A percentile compares a stretch with the other conserved stretches of the same genome.
phyloP scores from a whole-genome alignment of 1,140 invertebrate genomes.

The Pseudomyrmex dendroicus region DNA sequence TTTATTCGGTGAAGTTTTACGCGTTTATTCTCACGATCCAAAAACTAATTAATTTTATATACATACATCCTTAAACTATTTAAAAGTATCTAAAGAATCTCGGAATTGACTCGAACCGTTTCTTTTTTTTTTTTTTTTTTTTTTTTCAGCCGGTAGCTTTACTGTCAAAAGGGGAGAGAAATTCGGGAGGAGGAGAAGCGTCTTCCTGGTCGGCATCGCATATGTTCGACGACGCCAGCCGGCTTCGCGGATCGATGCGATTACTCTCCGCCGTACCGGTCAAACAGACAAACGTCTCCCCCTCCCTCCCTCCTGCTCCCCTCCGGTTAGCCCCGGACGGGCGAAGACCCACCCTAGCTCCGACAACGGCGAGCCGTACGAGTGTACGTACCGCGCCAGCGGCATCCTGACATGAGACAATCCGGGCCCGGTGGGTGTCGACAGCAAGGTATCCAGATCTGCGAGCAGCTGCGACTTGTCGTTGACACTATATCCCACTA shows the following conservation, averaged over 20 bases:
- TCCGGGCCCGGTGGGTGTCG: constrained; percentile 84
- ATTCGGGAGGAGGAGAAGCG: background rate
- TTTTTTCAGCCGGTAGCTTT: background rate
- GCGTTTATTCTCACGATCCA: background rate
- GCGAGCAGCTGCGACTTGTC: constrained; percentile 79
- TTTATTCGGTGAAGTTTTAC: background rate
- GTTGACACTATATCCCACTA: constrained; percentile 82
- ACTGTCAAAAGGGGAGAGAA: background rate
- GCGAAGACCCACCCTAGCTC: constrained; percentile 68
- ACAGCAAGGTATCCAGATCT: constrained; percentile 87
- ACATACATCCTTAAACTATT: too few species aligned
- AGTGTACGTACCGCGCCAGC: constrained; percentile 86
- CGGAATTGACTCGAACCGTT: too few species aligned
- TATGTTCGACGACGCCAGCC: constrained; percentile 26
- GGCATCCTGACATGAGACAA: constrained; percentile 88
- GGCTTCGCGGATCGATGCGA: constrained; percentile 45
- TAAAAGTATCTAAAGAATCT: too few species aligned
- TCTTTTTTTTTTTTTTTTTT: background rate
- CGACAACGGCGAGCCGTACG: constrained; percentile 43
- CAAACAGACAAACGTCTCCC: constrained; percentile 4
- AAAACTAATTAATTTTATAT: too few species aligned
- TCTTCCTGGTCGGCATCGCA: constrained; percentile 22
- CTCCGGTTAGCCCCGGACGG: constrained; percentile 41
- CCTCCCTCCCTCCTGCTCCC: too few species aligned
- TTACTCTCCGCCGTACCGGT: constrained; percentile 26